Percentiles rank a stretch among this genome's conserved stretches.
Evolutionary conservation across 1,140 invertebrate genomes (phyloP).

Genomic region (Hesperophylax magnus): DNA sequence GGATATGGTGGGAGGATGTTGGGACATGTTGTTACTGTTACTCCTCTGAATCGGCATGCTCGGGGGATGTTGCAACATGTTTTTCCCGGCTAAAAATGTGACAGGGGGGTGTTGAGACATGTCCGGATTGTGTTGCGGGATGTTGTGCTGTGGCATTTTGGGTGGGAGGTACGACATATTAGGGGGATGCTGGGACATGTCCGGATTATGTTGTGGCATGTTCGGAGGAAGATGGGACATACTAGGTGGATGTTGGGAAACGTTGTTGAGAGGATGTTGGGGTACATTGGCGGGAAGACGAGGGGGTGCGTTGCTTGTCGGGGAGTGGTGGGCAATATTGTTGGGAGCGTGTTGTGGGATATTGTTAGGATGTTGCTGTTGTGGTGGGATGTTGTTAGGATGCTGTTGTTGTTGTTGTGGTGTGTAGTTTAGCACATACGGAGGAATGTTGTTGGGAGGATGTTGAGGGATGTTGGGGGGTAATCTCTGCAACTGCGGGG

Average conservation of each 20-base stretch:
- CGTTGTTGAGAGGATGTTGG: not conserved
- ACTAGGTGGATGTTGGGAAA: not conserved
- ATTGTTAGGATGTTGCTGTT: slow-evolving; percentile 7
- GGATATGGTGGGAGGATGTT: not conserved
- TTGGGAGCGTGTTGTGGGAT: not conserved
- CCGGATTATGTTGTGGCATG: not conserved
- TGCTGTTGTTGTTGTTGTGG: not conserved
- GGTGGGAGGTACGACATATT: not conserved
- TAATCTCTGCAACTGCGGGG: not conserved
- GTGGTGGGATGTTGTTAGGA: not conserved
- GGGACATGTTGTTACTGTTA: not conserved
- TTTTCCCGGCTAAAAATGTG: not conserved
- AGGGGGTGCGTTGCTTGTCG: not conserved
- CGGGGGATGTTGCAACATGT: slow-evolving; percentile 3
- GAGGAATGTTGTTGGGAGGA: slow-evolving; percentile 20
- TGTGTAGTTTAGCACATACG: not conserved
- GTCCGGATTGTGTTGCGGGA: not conserved
- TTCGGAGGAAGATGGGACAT: slow-evolving; percentile 6
- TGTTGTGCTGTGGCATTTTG: slow-evolving; percentile 7
- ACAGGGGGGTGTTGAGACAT: slow-evolving; percentile 17
- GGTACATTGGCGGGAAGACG: not conserved
- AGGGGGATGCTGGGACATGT: not conserved
- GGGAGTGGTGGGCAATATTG: not conserved
- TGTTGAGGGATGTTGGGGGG: not conserved
- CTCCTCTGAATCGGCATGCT: not conserved